Evolutionary conservation across 2,113 vertebrate species (phyloP), one percentile per base, ranked within the genome.

Genomic region (Donacobius atricapilla): DNA sequence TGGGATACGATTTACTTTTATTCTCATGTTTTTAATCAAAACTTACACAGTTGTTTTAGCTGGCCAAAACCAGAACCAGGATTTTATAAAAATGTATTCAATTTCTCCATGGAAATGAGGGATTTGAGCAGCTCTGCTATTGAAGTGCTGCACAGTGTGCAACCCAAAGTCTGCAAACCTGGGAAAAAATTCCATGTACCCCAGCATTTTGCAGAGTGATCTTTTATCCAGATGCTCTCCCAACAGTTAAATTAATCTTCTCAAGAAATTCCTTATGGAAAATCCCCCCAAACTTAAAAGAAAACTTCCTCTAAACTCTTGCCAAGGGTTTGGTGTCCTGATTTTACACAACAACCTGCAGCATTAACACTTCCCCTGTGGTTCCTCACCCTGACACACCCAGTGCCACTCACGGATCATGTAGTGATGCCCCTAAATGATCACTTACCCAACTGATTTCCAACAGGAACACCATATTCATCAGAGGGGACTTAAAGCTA

Each of bases 21-120:
- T 91, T 90, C 85, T 96, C n/a, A 33, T 92, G 93, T 95, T 96
- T 96, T 95, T 90, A 96, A 92, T 92, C 85, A 95, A 96, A 93
- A 96, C 90, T 90, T 92, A 89, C 93, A 95, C 73, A 35, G 94
- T 58, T 69, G 60, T 92, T 93, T 90, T 81, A 92, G 88, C 80
- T 86, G 64, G 91, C 93, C 93, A 95, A 97, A 95, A 93, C 90
- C 93, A 95, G 94, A 95, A 92, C 60, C 24, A 87, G 69, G 64
- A 58, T 92, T 94, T 94, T 95, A 89, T 68, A 82, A 87, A 94
- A 93, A 86, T 11, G 44, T 66, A 86, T 60, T 91, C 60, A 8
- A 27, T 89, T 92, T 66, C 92, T 90, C 88, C 68, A n/a, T 0
- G 9, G 83, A 96, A 69, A 2, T 56, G 48, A 60, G 76, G 72